Base-by-base conservation (phyloP, 2,888 invertebrate genomes). In the Pristionchus arcanus region DNA sequence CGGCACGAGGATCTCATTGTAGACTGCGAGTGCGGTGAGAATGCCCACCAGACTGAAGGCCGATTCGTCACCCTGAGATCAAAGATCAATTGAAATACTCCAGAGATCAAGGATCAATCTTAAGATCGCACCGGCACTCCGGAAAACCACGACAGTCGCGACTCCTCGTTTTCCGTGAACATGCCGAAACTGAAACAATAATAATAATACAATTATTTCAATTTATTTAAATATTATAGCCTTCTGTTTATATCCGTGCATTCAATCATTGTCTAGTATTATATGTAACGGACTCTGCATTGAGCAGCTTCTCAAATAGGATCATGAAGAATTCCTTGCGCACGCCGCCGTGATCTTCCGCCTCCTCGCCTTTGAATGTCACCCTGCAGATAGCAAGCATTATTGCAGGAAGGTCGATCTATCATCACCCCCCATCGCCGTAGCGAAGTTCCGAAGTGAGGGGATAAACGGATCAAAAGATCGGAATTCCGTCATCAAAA, bases 301-400 rank as follows among this genome's bases (percentile, higher is more conserved):
- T 98, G 91, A 99, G 96, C 91, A 99, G 97, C 95, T 98, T 98
- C 95, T 97, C 85, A 92, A 98, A 96, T 1, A 99, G 96, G 55
- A 99, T 96, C 96, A 98, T 96, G 95, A 99, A 99, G 96, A 98
- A 99, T 95, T 99, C 99, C 95, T 98, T 99, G 87, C 97, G 97
- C 0, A 99, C 98, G 4, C 98, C 98, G 19, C 99, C 99, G 0
- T 97, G 98, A 96, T 99, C 99, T 95, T 98, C 98, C 0, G 98
- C 99, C 96, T 99, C 99, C 96, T 99, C 99, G 0, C 97, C 97
- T 1, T 97, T 96, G 96, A 99, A 98, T 0, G 77, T 74, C 34
- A 87, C 87, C 31, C 87, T 87, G 28, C 59, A 85, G 49, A n/a
- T n/a, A 68, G 0, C 7, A 25, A 28, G 1, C 25, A 49, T 42